Conservation (phyloP, 2,113 vertebrate species). For the Oryzias celebensis region DNA sequence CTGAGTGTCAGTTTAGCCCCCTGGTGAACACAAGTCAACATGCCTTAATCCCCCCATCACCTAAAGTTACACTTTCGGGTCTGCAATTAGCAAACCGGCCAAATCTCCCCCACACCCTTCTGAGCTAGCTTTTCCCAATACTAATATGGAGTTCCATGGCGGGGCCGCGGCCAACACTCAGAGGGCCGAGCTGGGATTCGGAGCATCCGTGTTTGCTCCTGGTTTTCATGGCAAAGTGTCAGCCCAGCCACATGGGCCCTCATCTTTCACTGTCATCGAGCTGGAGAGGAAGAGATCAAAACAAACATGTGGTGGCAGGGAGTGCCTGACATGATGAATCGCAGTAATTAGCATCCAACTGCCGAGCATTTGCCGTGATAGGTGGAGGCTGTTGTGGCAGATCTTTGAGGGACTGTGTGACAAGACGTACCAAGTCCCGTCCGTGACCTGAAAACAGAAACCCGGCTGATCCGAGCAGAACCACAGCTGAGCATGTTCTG, state of each 20-base stretch:
- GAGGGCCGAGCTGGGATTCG: constrained; percentile 22
- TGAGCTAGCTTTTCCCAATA: constrained; percentile 28
- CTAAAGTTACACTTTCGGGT: constrained; percentile 75
- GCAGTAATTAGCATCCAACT: constrained; percentile 65
- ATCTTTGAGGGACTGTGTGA: constrained; percentile 36
- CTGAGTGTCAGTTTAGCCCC: constrained; percentile 70
- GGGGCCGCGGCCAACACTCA: background rate
- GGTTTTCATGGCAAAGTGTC: constrained; percentile 51
- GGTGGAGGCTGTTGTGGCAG: constrained; percentile 49
- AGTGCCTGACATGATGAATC: constrained; percentile 70
- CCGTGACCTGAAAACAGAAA: constrained; percentile 46
- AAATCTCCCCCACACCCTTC: constrained; percentile 39
- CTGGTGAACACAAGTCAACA: constrained; percentile 75
- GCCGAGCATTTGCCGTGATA: constrained; percentile 39
- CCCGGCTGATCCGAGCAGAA: constrained; percentile 13
- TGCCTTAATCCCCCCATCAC: constrained; percentile 73
- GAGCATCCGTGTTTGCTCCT: constrained; percentile 19
- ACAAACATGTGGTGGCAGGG: constrained; percentile 75
- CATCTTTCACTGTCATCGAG: constrained; percentile 77
- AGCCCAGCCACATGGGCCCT: constrained; percentile 66
- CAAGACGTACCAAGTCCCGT: constrained; percentile 30
- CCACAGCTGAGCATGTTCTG: background rate
- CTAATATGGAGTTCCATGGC: constrained; percentile 26
- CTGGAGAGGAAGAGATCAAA: constrained; percentile 74
- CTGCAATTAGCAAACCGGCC: constrained; percentile 66